Conservation (phyloP, 2,113 vertebrate genomes). For the Gnathonemus echidnorhynchus region DNA sequence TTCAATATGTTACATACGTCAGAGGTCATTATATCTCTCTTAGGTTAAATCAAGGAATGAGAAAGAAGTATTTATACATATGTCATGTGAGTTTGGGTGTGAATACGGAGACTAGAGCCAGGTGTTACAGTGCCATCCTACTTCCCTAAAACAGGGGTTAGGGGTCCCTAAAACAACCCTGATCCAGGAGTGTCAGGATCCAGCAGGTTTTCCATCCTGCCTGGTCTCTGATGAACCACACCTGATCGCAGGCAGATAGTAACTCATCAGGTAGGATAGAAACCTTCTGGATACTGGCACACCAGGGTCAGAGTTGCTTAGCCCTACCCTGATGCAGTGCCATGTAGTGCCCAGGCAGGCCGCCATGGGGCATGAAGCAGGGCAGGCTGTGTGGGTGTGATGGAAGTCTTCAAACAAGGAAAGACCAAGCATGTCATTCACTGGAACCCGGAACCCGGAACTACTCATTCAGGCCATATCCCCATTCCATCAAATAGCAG, state of each 20-base stretch:
- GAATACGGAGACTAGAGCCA: neutral
- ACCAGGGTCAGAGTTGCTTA: neutral
- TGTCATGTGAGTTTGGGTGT: neutral
- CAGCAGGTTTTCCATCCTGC: neutral
- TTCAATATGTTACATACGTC: neutral
- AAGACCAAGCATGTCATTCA: neutral
- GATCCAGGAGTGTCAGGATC: neutral
- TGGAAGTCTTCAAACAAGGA: neutral
- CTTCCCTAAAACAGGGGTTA: neutral
- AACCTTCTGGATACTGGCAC: neutral
- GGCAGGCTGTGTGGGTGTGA: neutral
- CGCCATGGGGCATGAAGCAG: neutral
- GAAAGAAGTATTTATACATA: neutral
- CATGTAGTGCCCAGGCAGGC: neutral
- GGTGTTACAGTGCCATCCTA: neutral
- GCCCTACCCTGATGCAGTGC: neutral
- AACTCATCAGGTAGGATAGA: neutral
- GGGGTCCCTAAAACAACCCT: neutral
- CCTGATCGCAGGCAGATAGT: neutral
- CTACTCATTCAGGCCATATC: neutral
- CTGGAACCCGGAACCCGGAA: neutral
- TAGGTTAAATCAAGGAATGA: neutral
- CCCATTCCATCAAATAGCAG: neutral
- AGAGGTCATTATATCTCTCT: neutral
- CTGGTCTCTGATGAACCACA: neutral